These are phyloP conservation scores for Ariolimax columbianus DNA, from an alignment of 2,888 invertebrate genomes.

Conservation along the genomic window DNA sequence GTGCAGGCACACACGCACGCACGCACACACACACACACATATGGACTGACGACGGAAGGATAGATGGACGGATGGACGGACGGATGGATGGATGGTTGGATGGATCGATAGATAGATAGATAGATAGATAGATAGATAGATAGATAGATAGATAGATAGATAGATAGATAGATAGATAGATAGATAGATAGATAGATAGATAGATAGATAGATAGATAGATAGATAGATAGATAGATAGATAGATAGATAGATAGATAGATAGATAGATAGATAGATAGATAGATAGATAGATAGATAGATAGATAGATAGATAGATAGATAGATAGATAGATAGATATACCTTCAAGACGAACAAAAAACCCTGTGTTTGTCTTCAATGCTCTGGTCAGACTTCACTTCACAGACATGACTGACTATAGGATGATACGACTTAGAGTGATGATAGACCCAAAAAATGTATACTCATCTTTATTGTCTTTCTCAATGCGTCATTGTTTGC, in stretches of 20 bases:
- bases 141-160: conserved; percentile 1
- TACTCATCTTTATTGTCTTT: too few relatives aligned
- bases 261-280: background rate
- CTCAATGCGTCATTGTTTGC: too few relatives aligned
- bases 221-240: background rate
- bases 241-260: conserved; percentile 3
- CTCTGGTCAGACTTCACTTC: too few relatives aligned
- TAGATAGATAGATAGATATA: conserved; percentile 3
- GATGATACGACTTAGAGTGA: background rate
- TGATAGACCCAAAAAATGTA: background rate
- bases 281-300: conserved; percentile 5
- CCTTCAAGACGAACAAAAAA: background rate
- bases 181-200: background rate
- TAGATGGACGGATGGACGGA: too few relatives aligned
- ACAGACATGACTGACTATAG: too few relatives aligned
- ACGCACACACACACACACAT: too few relatives aligned
- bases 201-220: conserved; percentile 2
- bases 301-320: conserved; percentile 7
- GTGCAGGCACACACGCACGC: too few relatives aligned
- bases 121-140: conserved; percentile 1
- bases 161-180: conserved; percentile 1
- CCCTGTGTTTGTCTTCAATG: background rate
- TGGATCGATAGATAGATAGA: background rate
- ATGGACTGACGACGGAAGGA: background rate
- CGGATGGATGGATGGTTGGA: too few relatives aligned